Evolutionary conservation across 2,888 invertebrate species (phyloP), one percentile per base, ranked within the genome.

Genomic region (Cheilosia grossa): DNA sequence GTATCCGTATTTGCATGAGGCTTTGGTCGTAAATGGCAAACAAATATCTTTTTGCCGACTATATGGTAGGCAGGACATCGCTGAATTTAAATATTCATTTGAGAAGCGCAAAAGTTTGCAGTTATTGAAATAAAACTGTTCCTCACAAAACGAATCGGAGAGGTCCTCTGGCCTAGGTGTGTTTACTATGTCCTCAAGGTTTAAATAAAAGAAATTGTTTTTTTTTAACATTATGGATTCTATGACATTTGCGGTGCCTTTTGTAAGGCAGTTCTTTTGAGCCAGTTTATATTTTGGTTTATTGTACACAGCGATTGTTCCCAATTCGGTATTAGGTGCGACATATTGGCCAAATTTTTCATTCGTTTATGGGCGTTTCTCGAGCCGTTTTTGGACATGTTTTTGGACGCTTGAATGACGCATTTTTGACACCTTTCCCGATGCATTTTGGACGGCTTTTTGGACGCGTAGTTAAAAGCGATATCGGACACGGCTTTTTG

Each of bases 1-100:
- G 49, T 19, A 9, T 33, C 33, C 3, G 51, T 7, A 27, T 44
- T 44, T 61, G 3, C 4, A 27, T 27, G 1, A 54, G 42, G 33
- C 61, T 44, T 61, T 53, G 42, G 53, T 9, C 24, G 30, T 56
- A 33, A 17, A 59, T 59, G 40, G 10, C 24, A 37, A 70, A 59
- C 33, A 59, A 51, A 58, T 24, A 47, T 27, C 33, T n/a, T 15
- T 51, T 51, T 19, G n/a, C 10, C 21, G 4, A 13, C 51, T n/a
- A 42, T 40, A 5, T 19, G 24, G 15, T 24, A 37, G 37, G 17
- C n/a, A 27, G 30, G 56, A 73, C 37, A 33, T 47, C 44, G 49
- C 27, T 13, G 47, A 42, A 44, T 63, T 73, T 64, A 47, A 63
- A 73, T 73, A 54, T 64, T 53, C 44, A 63, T 64, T 44, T 17